Evolutionary conservation across 2,888 invertebrate genomes (phyloP), one percentile per base, ranked within the genome.

Genomic region (Mythimna impura): DNA sequence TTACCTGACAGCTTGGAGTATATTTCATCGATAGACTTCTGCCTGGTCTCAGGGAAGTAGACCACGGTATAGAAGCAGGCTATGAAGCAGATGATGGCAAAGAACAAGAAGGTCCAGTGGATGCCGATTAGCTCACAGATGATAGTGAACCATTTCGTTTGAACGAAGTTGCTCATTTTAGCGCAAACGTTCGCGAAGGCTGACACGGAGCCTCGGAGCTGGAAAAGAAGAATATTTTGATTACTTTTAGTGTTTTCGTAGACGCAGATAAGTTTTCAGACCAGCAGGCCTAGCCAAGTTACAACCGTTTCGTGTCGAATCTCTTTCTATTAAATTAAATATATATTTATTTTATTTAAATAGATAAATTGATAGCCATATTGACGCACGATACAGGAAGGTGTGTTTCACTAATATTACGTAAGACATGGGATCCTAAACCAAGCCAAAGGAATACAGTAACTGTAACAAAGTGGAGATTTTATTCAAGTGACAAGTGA

Each of bases 131-230:
- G 76, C 0, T 93, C 92, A 71, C 93, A 93, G 20, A 96, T 87
- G 17, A 88, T 89, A 0, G 93, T 93, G 91, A 96, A 96, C 95
- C 95, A 95, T 81, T 95, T 96, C 86, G 93, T 94, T 79, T 96
- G 96, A 52, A 95, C 76, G 84, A 96, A 96, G 87, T 96, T 96
- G 89, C 95, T 95, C 71, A 95, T 88, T 84, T 96, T 96, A 0
- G 95, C 94, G 82, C 93, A 92, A 25, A 95, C 92, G 91, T 95
- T 96, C 10, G 95, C 94, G 79, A 95, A 91, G 0, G 96, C 90
- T 2, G 95, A 95, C 5, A 96, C 96, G 40, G 94, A 95, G 47
- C 96, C 95, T 0, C 96, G 93, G 2, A 95, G 88, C 96, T 96
- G 92, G 6, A 92, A 92, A 22, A 40, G 0, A 76, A 66, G 65